Evolutionary conservation across 2,113 vertebrate species (phyloP).

Genomic region (Lophotis ruficrista): DNA sequence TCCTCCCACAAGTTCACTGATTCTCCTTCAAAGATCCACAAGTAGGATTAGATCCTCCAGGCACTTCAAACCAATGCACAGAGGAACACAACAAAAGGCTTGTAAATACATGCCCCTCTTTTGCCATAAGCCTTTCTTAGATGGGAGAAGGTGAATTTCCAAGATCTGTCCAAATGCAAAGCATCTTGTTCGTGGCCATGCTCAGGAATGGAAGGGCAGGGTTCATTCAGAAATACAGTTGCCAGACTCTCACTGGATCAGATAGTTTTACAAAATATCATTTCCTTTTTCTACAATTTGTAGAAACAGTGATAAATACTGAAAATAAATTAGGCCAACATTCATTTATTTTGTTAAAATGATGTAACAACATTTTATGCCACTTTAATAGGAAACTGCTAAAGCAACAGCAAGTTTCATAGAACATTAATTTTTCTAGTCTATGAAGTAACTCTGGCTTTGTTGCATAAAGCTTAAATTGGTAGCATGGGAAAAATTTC

Average conservation of each 20-base stretch:
- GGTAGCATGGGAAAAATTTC: not conserved
- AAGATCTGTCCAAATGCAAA: not conserved
- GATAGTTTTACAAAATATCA: not conserved
- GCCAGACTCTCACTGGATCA: not conserved
- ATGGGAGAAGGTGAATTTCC: not conserved
- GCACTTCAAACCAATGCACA: not conserved
- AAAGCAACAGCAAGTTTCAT: conserved; percentile 3
- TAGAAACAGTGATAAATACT: not conserved
- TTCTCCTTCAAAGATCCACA: not conserved
- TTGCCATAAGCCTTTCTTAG: not conserved
- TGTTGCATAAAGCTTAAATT: conserved; percentile 1
- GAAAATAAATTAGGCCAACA: not conserved
- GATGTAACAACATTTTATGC: not conserved
- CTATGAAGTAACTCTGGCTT: not conserved
- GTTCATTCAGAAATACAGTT: not conserved
- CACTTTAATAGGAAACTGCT: conserved; percentile 31
- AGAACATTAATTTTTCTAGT: conserved; percentile 37
- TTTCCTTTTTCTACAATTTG: conserved; percentile 9
- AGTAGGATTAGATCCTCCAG: not conserved
- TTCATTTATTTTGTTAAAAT: not conserved
- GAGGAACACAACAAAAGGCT: not conserved
- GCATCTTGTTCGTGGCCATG: not conserved
- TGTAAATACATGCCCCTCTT: not conserved
- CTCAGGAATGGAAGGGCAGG: not conserved
- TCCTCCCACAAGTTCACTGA: not conserved